These are phyloP conservation scores for Eristalis intricaria DNA, from an alignment of 2,888 invertebrate genomes.

Conservation along the genomic window DNA sequence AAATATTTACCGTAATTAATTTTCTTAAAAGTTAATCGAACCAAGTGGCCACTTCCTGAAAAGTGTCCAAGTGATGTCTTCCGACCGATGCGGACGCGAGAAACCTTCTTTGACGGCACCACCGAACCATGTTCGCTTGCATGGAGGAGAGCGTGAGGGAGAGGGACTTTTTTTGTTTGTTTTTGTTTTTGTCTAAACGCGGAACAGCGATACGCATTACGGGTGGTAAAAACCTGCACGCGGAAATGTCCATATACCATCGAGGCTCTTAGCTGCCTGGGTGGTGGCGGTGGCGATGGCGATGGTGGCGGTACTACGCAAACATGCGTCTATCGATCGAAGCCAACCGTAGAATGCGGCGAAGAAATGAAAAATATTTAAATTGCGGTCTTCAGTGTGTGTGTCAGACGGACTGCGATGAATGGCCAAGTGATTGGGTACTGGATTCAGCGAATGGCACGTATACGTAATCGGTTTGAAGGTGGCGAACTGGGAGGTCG, in stretches of 20 bases:
- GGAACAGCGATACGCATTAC: slow-evolving; percentile 68
- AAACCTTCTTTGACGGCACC: not conserved
- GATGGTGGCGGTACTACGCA: not conserved
- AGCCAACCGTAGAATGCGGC: slow-evolving; percentile 7
- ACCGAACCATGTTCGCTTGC: not conserved
- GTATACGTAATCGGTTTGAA: not conserved
- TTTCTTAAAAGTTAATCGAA: slow-evolving; percentile 39
- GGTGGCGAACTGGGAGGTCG: not conserved
- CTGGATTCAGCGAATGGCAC: not conserved
- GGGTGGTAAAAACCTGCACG: slow-evolving; percentile 58
- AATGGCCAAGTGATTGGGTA: not conserved
- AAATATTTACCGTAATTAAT: slow-evolving; percentile 43
- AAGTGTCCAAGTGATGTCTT: slow-evolving; percentile 43
- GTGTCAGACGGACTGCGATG: not conserved
- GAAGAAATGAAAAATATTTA: slow-evolving; percentile 55
- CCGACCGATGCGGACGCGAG: not conserved
- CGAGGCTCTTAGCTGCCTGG: not conserved
- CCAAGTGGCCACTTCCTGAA: slow-evolving; percentile 52
- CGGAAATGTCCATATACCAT: slow-evolving; percentile 47
- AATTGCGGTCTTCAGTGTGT: slow-evolving; percentile 45
- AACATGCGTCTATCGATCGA: not conserved
- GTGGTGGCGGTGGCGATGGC: not conserved
- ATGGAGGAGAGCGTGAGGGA: not conserved
- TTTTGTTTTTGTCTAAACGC: slow-evolving; percentile 37
- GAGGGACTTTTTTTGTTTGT: not conserved